phyloP scores from a whole-genome alignment of 2,797 vertebrate species.

The Malurus leucopterus region DNA sequence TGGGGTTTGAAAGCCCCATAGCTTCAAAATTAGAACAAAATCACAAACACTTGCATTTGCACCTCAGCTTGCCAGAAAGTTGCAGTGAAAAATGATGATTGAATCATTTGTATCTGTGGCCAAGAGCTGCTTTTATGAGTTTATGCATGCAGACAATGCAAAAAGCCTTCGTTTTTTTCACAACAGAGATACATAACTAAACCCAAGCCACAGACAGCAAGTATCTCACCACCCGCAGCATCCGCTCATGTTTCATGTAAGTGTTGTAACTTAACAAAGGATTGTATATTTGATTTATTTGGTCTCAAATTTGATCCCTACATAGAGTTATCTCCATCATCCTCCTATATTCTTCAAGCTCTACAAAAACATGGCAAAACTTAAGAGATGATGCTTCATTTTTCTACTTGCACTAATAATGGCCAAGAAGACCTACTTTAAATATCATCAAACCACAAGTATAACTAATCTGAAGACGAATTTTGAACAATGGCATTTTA shows the following conservation, averaged over 20 bases:
- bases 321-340: background rate
- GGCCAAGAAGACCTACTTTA: background rate
- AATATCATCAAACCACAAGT: background rate
- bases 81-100: fast-evolving
- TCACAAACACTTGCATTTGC: background rate
- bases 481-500: background rate
- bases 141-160: background rate
- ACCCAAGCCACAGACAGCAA: background rate
- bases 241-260: background rate
- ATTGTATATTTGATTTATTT: background rate
- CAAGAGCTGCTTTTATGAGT: background rate
- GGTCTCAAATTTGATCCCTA: background rate
- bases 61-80: background rate
- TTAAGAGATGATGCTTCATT: background rate
- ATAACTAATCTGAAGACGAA: background rate
- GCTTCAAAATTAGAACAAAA: background rate
- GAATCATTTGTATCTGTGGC: background rate
- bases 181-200: background rate
- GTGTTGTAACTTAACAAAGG: background rate
- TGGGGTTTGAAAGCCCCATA: background rate
- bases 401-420: background rate
- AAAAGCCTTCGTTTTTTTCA: background rate
- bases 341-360: background rate
- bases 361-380: background rate
- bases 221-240: background rate